Evolutionary conservation across 2,888 invertebrate species (phyloP).

Genomic region (Temnothorax ravouxi): DNA sequence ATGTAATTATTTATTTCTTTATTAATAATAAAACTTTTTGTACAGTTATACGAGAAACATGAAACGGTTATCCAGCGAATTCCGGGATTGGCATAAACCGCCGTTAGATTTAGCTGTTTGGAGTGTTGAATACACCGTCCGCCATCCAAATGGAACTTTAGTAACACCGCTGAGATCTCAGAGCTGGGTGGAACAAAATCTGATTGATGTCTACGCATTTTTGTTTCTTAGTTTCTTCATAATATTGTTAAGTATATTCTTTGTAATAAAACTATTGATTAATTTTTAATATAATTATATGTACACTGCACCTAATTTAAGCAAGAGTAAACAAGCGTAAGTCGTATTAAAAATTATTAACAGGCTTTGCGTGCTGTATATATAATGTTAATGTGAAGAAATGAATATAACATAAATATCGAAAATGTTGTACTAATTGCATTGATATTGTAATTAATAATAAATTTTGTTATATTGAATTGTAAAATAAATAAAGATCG

Average conservation of each 20-base stretch:
- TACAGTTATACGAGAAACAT: constrained; percentile 34
- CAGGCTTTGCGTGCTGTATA: too few relatives aligned
- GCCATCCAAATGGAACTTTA: constrained; percentile 51
- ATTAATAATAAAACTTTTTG: too few relatives aligned
- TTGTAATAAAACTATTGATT: not conserved
- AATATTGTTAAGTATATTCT: not conserved
- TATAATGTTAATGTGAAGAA: too few relatives aligned
- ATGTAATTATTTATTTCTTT: too few relatives aligned
- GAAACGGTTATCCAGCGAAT: constrained; percentile 58
- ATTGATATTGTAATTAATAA: too few relatives aligned
- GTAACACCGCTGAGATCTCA: constrained; percentile 35
- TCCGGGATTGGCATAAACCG: constrained; percentile 54
- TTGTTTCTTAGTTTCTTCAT: constrained; percentile 19
- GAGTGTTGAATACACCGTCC: constrained; percentile 53
- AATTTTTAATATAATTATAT: not conserved
- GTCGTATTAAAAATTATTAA: too few relatives aligned
- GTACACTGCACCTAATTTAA: too few relatives aligned
- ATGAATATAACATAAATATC: too few relatives aligned
- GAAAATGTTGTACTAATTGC: too few relatives aligned
- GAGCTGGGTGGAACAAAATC: constrained; percentile 1
- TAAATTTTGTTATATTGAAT: too few relatives aligned
- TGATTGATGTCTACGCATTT: constrained; percentile 46
- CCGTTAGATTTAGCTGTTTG: constrained; percentile 60
- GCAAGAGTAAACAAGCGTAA: too few relatives aligned
- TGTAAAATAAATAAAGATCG: too few relatives aligned